phyloP scores from a whole-genome alignment of 2,113 vertebrate genomes.

The Rhadina sibilatrix region DNA sequence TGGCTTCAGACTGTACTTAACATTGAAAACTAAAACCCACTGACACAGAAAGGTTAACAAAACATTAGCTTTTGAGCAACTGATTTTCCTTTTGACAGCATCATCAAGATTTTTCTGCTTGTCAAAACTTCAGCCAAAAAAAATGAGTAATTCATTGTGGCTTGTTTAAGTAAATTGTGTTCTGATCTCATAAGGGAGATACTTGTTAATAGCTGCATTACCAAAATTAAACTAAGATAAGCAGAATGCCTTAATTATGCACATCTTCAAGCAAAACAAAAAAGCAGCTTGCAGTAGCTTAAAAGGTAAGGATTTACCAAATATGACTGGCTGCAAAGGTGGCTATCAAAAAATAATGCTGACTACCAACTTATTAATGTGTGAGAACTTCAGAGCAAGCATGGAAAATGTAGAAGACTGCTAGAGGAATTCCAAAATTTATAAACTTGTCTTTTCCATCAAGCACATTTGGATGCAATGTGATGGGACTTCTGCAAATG shows the following conservation, averaged over 20 bases:
- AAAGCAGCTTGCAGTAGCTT: background rate
- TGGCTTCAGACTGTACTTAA: background rate
- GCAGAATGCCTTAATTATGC: background rate
- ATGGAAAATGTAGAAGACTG: background rate
- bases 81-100: background rate
- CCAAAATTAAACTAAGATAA: background rate
- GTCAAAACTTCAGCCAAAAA: background rate
- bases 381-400: background rate
- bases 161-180: background rate
- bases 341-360: background rate
- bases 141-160: background rate
- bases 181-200: background rate
- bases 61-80: background rate
- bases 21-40: background rate
- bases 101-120: background rate
- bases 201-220: background rate
- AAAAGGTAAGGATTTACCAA: background rate
- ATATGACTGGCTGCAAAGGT: background rate
- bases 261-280: background rate
- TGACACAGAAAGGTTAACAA: background rate
- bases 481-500: background rate
- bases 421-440: background rate
- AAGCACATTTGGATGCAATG: background rate
- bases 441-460: background rate
- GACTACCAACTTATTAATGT: background rate